These are phyloP conservation scores for Archips crataeganus DNA, from an alignment of 2,888 invertebrate species.

Conservation along the genomic window DNA sequence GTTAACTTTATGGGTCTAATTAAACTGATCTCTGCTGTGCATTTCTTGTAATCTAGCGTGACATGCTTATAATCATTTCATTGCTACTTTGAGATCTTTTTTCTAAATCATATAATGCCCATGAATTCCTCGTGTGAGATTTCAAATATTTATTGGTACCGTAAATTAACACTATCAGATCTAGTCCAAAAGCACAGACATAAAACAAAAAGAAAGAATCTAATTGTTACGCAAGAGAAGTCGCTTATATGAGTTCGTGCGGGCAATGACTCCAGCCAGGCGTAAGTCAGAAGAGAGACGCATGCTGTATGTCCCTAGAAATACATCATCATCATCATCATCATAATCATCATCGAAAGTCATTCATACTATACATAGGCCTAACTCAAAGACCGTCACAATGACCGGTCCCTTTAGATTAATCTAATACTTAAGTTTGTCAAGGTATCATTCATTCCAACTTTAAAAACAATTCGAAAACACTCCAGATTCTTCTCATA, in stretches of 20 bases:
- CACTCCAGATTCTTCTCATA: neutral
- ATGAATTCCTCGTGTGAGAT: neutral
- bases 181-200: constrained; percentile 9
- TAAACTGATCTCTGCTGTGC: constrained; percentile 27
- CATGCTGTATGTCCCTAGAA: neutral
- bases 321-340: neutral
- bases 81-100: neutral
- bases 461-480: neutral
- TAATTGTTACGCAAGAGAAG: constrained; percentile 44
- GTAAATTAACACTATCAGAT: constrained; percentile 11
- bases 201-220: constrained; percentile 32
- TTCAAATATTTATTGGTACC: neutral
- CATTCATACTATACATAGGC: too few species aligned
- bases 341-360: too few species aligned
- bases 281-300: constrained; percentile 29
- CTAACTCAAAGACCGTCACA: too few species aligned
- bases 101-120: too few species aligned
- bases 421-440: too few species aligned
- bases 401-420: too few species aligned
- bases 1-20: constrained; percentile 32
- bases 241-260: constrained; percentile 30
- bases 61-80: constrained; percentile 24
- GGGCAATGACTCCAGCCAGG: constrained; percentile 38
- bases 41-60: constrained; percentile 18
- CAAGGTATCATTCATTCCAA: too few species aligned